These are phyloP conservation scores for Serripes groenlandicus DNA, from an alignment of 2,888 invertebrate species.

Conservation along the genomic window DNA sequence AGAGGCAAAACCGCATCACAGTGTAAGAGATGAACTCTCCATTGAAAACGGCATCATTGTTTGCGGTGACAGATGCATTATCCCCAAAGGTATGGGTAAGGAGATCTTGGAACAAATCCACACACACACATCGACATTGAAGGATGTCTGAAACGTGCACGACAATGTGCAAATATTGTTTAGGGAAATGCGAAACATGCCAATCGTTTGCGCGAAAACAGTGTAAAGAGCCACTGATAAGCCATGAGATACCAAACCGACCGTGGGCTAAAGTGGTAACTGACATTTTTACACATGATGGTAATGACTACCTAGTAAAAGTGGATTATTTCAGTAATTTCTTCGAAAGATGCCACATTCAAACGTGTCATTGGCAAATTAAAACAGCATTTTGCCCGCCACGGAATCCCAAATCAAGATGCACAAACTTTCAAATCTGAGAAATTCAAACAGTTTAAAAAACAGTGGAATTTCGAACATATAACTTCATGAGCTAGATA, in stretches of 20 bases:
- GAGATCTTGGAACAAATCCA: slow-evolving; percentile 49
- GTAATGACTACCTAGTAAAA: slow-evolving; percentile 51
- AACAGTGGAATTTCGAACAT: slow-evolving; percentile 36
- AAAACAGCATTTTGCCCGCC: slow-evolving; percentile 44
- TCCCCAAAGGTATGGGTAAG: slow-evolving; percentile 31
- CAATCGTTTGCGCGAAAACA: slow-evolving; percentile 27
- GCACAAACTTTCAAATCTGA: slow-evolving; percentile 33
- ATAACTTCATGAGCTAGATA: slow-evolving; percentile 31
- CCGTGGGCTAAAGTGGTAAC: slow-evolving; percentile 57
- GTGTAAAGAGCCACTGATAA: slow-evolving; percentile 45
- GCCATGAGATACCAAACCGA: slow-evolving; percentile 47
- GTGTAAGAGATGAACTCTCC: slow-evolving; percentile 57
- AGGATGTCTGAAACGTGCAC: slow-evolving; percentile 41
- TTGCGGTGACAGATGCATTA: slow-evolving; percentile 39
- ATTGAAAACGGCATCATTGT: slow-evolving; percentile 59
- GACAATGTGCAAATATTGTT: slow-evolving; percentile 32
- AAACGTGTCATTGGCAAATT: slow-evolving; percentile 38
- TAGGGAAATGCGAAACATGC: slow-evolving; percentile 47
- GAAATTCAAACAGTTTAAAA: slow-evolving; percentile 36
- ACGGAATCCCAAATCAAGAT: slow-evolving; percentile 35
- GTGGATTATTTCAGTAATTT: slow-evolving; percentile 50
- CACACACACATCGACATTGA: slow-evolving; percentile 33
- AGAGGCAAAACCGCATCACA: slow-evolving; percentile 48
- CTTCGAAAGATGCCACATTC: slow-evolving; percentile 42
- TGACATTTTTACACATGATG: slow-evolving; percentile 57